Base-by-base conservation (phyloP, 2,113 vertebrate genomes). In the Camarhynchus parvulus region DNA sequence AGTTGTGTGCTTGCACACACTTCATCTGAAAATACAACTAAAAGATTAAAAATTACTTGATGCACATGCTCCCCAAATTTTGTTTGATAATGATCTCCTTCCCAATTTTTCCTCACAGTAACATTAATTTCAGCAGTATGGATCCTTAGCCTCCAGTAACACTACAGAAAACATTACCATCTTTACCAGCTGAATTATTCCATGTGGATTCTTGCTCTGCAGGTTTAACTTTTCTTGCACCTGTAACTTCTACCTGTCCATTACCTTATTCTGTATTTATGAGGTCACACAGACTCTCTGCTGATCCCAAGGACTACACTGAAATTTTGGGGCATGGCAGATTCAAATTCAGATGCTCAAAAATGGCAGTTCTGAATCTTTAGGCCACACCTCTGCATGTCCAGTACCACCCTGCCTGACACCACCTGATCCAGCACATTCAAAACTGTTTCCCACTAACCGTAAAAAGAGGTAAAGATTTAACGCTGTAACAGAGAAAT, bases 61-160 rank as follows among this genome's bases (percentile, higher is more conserved):
- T 35, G 70, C 67, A 73, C 19, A 7, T 10, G 28, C 8, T 74
- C 21, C 69, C 20, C 44, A 23, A 28, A 67, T 28, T 44, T 9
- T 9, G 10, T 47, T 16, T 50, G 46, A 3, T 15, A 76, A 63
- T 55, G 35, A 50, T 8, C 31, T 63, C 39, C 35, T 14, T 23
- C 37, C 15, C 0, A 0, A 18, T 15, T 59, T 56, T 68, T 56
- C 52, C 44, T 39, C 35, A 17, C 15, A 39, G 31, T 27, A 44
- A 4, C 15, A 50, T 3, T 25, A 10, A 37, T 28, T 56, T 55
- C 50, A 56, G 11, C 3, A 2, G 17, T 4, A 31, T 3, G 28
- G 22, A 53, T 31, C 68, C 42, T 28, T 46, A 67, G 46, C 15
- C 72, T 35, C 14, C 1, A 44, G 37, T 8, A 47, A 62, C 4